A percentile compares a stretch with the other conserved stretches of the same genome.
Evolutionary conservation across 2,888 invertebrate genomes (phyloP).

Genomic region (Dasypolia templi): DNA sequence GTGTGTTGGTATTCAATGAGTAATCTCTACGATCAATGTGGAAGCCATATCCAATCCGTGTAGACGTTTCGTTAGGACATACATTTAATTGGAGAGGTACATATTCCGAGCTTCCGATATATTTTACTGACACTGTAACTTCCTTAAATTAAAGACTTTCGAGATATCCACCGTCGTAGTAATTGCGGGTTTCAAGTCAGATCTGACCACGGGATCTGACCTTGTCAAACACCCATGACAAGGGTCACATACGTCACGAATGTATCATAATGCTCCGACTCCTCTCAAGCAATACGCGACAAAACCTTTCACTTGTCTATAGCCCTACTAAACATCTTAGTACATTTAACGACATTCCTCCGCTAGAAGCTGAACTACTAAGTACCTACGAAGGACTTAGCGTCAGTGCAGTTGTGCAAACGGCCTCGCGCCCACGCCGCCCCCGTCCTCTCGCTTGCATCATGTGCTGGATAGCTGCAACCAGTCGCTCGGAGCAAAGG

Average conservation of each 20-base stretch:
- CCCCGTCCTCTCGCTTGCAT: slow-evolving; percentile 72
- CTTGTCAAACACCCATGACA: background rate
- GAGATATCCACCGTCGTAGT: too few species aligned
- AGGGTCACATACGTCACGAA: background rate
- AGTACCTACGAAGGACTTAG: slow-evolving; percentile 42
- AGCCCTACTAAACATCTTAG: slow-evolving; percentile 13
- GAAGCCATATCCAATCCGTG: slow-evolving; percentile 18
- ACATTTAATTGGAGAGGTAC: background rate
- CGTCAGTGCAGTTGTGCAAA: slow-evolving; percentile 78
- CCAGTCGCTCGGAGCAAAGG: slow-evolving; percentile 65
- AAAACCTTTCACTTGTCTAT: background rate
- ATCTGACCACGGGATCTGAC: background rate
- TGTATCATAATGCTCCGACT: background rate
- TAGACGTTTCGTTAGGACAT: background rate
- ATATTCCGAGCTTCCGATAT: background rate
- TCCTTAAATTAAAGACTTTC: background rate
- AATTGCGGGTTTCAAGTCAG: background rate
- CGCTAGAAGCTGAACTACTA: slow-evolving; percentile 15
- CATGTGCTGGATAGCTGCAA: slow-evolving; percentile 58
- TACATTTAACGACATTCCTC: slow-evolving; percentile 40
- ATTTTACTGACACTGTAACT: background rate
- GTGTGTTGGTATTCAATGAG: slow-evolving; percentile 24
- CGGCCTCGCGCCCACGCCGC: slow-evolving; percentile 82
- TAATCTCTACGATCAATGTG: slow-evolving; percentile 19
- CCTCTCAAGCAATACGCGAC: background rate